Evolutionary conservation across 2,113 vertebrate species (phyloP).

Genomic region (Balaenoptera acutorostrata): DNA sequence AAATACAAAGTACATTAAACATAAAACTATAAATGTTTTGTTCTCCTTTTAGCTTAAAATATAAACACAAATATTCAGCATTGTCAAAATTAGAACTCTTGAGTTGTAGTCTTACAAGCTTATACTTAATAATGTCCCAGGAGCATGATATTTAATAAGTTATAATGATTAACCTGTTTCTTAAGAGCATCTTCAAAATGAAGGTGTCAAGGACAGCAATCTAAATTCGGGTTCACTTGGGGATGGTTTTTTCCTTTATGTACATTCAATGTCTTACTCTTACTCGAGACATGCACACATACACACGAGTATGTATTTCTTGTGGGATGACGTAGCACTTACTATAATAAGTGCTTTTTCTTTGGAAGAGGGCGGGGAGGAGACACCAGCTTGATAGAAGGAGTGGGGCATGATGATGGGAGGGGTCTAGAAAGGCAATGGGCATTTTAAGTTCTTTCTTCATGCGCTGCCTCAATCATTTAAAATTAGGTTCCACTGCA

Average conservation of each 20-base stretch:
- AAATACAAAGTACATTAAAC: neutral
- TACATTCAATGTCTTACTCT: neutral
- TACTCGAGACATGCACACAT: too few species aligned
- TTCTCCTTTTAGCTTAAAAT: neutral
- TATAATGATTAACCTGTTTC: neutral
- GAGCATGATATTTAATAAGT: neutral
- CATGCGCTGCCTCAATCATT: neutral
- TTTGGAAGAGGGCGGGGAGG: neutral
- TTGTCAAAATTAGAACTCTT: neutral
- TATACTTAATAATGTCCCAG: neutral
- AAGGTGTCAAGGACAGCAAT: neutral
- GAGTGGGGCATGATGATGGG: fast-evolving
- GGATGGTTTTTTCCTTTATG: neutral
- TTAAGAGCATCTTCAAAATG: neutral
- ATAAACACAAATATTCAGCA: neutral
- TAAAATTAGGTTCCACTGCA: neutral
- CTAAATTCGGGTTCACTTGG: neutral
- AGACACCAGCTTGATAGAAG: too few species aligned
- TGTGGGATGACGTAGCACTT: too few species aligned
- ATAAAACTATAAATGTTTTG: neutral
- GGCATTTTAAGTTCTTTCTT: neutral
- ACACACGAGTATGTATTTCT: neutral
- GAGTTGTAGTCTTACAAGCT: neutral
- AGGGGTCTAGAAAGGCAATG: neutral
- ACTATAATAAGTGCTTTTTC: neutral